A percentile compares a stretch with the other conserved stretches of the same genome.
Evolutionary conservation across 2,888 invertebrate species (phyloP).

Genomic region (Notodonta ziczac): DNA sequence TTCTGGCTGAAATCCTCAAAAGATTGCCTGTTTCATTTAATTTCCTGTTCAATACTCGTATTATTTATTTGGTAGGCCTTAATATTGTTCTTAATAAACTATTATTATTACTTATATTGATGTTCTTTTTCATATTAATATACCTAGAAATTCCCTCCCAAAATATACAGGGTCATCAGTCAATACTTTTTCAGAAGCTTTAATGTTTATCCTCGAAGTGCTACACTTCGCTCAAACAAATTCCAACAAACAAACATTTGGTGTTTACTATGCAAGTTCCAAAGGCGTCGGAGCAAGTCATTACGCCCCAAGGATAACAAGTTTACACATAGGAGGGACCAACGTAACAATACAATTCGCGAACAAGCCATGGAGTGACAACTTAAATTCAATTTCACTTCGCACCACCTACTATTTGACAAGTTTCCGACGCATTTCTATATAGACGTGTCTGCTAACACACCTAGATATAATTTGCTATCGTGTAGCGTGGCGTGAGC

Average conservation of each 20-base stretch:
- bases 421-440: neutral
- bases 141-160: no score
- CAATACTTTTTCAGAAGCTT: neutral
- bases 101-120: no score
- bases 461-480: no score
- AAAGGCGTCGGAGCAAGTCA: constrained; percentile 21
- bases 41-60: no score
- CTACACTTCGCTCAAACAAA: neutral
- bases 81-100: no score
- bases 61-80: no score
- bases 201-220: neutral
- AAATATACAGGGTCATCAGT: no score
- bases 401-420: constrained; percentile 21
- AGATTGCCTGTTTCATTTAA: no score
- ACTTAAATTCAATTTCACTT: constrained; percentile 42
- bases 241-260: constrained; percentile 25
- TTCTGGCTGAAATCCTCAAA: no score
- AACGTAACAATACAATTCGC: constrained; percentile 37
- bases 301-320: constrained; percentile 40
- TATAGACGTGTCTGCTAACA: no score
- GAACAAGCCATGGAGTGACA: constrained; percentile 43
- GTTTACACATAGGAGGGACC: constrained; percentile 38
- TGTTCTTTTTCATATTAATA: no score
- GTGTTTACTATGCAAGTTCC: constrained; percentile 34
- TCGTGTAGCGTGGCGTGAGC: no score